phyloP scores from a whole-genome alignment of 2,888 invertebrate species.

The Chymomyza procnemis region DNA sequence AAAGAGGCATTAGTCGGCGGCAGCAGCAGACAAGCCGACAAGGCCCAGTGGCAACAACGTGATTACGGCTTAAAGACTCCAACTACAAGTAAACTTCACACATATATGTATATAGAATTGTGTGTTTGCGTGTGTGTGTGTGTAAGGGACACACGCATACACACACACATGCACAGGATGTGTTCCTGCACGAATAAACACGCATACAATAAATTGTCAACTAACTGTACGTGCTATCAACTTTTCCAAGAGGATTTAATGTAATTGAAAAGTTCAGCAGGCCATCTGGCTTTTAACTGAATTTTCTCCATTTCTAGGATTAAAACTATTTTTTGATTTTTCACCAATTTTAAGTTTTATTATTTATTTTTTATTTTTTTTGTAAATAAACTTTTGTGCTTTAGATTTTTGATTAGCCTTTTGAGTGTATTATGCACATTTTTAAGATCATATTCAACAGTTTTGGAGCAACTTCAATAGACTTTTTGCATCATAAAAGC shows the following conservation, averaged over 20 bases:
- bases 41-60: slow-evolving; percentile 23
- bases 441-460: background rate
- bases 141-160: background rate
- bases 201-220: slow-evolving; percentile 59
- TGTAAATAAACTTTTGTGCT: no score
- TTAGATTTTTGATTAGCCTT: background rate
- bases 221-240: slow-evolving; percentile 49
- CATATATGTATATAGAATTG: no score
- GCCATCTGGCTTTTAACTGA: slow-evolving; percentile 34
- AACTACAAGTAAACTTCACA: background rate
- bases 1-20: slow-evolving; percentile 40
- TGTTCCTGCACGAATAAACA: background rate
- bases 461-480: background rate
- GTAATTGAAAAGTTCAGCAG: slow-evolving; percentile 63
- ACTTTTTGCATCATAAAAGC: slow-evolving; percentile 14
- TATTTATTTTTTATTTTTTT: no score
- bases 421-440: background rate
- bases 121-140: no score
- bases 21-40: slow-evolving; percentile 21
- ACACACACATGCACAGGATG: slow-evolving; percentile 1
- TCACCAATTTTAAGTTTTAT: no score
- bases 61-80: slow-evolving; percentile 10
- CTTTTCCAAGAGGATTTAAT: slow-evolving; percentile 58
- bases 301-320: slow-evolving; percentile 58
- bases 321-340: slow-evolving; percentile 32